Base-by-base conservation (phyloP, 2,888 invertebrate genomes). In the Allacma fusca region DNA sequence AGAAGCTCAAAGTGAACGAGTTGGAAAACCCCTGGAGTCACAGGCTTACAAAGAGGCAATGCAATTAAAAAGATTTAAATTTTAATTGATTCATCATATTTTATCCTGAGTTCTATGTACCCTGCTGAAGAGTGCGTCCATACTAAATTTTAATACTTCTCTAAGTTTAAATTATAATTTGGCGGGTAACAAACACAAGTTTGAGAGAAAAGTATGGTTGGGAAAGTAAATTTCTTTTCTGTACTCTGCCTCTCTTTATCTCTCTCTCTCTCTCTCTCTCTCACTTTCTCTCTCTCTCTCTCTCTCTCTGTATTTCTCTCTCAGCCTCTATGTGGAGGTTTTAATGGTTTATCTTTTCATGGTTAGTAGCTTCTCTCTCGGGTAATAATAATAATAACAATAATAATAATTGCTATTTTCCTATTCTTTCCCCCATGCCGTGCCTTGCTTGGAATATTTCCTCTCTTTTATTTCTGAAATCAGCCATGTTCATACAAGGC, bases 21-120 rank as follows among this genome's bases (percentile, higher is more conserved):
- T 34, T 34, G 34, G 40, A 21, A 40, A 71, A 57, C 62, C 59
- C 62, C 59, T 23, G 19, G 57, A 62, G 50, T 29, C 57, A 57
- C 26, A 19, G 44, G 29, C 29, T 62, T 62, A 70, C 43, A 62
- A 50, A 50, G 4, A 65, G 70, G 64, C 71, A 62, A 70, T 77
- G 62, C 76, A 77, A 71, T 77, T 77, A 77, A 77, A 77, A 71
- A 62, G 65, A 71, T 71, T 77, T 71, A 77, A 77, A 71, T 77
- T 77, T 71, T 70, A 76, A 76, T 76, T 68, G 50, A 70, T 70
- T 69, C 62, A 76, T 50, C 50, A 12, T 50, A 50, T 65, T n/a
- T 5, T 34, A 50, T 50, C 19, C n/a, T 50, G 5, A 2, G 50
- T 34, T 50, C 19, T 12, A 50, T n/a, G n/a, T 50, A 19, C 50